phyloP scores from a whole-genome alignment of 2,888 invertebrate species.

The Urechis unicinctus region DNA sequence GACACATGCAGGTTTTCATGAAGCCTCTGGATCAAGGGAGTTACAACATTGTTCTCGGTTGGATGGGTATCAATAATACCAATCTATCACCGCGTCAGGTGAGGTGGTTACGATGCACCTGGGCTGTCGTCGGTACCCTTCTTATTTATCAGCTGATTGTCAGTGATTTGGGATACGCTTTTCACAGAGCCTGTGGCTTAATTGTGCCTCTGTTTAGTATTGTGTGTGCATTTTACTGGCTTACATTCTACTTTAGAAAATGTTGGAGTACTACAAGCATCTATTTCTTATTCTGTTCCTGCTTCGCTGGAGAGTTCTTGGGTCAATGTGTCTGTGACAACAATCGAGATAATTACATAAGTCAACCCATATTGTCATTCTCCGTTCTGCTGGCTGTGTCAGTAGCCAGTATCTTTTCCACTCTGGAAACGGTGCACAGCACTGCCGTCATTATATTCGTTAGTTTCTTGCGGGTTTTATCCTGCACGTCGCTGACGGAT shows the following conservation, averaged over 20 bases:
- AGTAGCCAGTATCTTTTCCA: conserved; percentile 41
- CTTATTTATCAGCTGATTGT: conserved; percentile 28
- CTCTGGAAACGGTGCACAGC: conserved; percentile 40
- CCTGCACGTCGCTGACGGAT: conserved; percentile 37
- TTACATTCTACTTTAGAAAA: conserved; percentile 41
- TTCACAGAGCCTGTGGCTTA: conserved; percentile 37
- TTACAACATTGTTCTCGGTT: conserved; percentile 34
- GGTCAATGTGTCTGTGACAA: conserved; percentile 28
- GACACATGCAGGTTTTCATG: conserved; percentile 60
- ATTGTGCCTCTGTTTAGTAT: conserved; percentile 46
- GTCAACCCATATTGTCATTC: conserved; percentile 36
- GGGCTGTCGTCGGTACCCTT: conserved; percentile 26
- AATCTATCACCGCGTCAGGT: conserved; percentile 30
- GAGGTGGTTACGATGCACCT: conserved; percentile 29
- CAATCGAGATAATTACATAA: conserved; percentile 20
- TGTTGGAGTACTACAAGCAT: conserved; percentile 47
- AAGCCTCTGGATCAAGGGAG: conserved; percentile 42
- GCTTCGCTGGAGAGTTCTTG: conserved; percentile 43
- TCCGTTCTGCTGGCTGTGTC: conserved; percentile 36
- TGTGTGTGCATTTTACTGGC: conserved; percentile 43
- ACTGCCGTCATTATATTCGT: conserved; percentile 39
- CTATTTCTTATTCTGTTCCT: conserved; percentile 45
- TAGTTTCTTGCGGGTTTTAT: conserved; percentile 40
- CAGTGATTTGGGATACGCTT: conserved; percentile 38
- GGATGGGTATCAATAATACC: conserved; percentile 27